Conservation (phyloP, 2,797 vertebrate species). For the Amniataba percoides region DNA sequence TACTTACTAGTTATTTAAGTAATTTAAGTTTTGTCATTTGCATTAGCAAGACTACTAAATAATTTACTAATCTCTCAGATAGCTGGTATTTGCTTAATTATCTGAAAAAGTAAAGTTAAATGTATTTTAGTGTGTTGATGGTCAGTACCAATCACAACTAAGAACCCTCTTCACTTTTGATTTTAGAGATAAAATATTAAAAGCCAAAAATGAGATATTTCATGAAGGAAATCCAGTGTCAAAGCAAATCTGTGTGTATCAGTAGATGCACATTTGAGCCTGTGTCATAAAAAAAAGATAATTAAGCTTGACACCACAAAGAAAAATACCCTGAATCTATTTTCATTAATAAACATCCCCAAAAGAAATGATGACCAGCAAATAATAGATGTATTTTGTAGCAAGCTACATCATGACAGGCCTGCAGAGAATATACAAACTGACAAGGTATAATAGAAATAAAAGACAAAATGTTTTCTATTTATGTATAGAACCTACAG, state of each 20-base stretch:
- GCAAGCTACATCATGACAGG: not conserved
- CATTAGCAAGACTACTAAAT: not conserved
- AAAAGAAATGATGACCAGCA: conserved; percentile 28
- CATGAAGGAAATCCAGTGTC: not conserved
- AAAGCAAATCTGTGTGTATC: not conserved
- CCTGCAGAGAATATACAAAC: not conserved
- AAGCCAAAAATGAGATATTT: not conserved
- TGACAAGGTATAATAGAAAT: not conserved
- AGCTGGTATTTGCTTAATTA: not conserved
- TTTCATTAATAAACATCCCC: not conserved
- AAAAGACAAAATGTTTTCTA: not conserved
- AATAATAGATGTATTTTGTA: conserved; percentile 5
- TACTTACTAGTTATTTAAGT: not conserved
- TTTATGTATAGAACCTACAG: not conserved
- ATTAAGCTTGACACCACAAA: not conserved
- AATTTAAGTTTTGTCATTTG: not conserved
- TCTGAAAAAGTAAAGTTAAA: too few species aligned
- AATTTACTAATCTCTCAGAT: too few species aligned
- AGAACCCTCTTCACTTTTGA: not conserved
- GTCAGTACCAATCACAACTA: not conserved
- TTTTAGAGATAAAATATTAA: not conserved
- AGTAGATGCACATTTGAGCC: not conserved
- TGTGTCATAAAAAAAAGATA: not conserved
- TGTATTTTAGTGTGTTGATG: not conserved
- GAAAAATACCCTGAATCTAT: not conserved